Evolutionary conservation across 2,888 invertebrate species (phyloP).

Genomic region (Camptogramma bilineatum): DNA sequence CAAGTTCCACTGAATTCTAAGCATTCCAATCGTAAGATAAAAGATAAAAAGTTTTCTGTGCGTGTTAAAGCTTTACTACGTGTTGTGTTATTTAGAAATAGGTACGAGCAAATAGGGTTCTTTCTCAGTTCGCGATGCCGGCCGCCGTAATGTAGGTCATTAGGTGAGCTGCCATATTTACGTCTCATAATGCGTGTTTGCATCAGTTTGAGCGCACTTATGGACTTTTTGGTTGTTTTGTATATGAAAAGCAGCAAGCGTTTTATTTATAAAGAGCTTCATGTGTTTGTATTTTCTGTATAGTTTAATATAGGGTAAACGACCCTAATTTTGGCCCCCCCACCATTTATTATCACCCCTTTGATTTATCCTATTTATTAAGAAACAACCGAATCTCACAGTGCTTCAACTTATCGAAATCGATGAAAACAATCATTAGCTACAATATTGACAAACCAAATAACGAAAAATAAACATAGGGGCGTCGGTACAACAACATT

Average conservation of each 20-base stretch:
- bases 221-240: not conserved
- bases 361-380: too few relatives aligned
- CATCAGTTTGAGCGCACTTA: constrained; percentile 2
- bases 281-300: too few relatives aligned
- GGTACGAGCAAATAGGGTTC: constrained; percentile 58
- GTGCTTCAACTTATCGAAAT: too few relatives aligned
- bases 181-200: constrained; percentile 13
- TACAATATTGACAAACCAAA: too few relatives aligned
- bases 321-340: too few relatives aligned
- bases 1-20: not conserved
- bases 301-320: too few relatives aligned
- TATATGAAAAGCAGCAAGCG: not conserved
- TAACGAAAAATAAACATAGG: too few relatives aligned
- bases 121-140: constrained; percentile 62
- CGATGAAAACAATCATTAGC: too few relatives aligned
- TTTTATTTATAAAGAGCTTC: not conserved
- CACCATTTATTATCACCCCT: too few relatives aligned
- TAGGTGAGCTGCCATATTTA: constrained; percentile 50
- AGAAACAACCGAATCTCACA: too few relatives aligned
- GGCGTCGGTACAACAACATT: too few relatives aligned
- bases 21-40: not conserved
- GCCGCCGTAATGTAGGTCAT: constrained; percentile 66
- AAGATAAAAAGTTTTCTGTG: not conserved
- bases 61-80: not conserved
- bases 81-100: constrained; percentile 21